These are phyloP conservation scores for Chionoecetes opilio DNA, from an alignment of 1,140 invertebrate genomes.

Conservation along the genomic window DNA sequence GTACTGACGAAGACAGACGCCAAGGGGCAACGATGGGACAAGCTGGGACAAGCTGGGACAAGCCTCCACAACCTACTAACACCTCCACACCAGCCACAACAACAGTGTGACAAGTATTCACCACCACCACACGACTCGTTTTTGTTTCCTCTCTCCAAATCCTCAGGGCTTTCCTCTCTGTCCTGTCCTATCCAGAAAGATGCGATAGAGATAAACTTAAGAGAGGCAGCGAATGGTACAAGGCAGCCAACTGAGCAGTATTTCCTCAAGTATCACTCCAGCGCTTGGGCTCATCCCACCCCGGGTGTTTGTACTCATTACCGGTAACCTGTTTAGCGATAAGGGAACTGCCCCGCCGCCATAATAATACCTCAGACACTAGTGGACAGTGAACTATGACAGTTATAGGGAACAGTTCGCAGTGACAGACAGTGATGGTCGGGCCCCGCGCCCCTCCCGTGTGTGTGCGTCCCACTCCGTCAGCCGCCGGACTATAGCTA, in stretches of 20 bases:
- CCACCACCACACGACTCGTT: not conserved
- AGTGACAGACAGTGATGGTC: not conserved
- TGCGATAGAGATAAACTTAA: not conserved
- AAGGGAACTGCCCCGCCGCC: conserved; percentile 21
- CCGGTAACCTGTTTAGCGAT: conserved; percentile 25
- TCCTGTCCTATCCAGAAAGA: not conserved
- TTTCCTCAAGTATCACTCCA: conserved; percentile 28
- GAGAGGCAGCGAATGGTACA: conserved; percentile 2
- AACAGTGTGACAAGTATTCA: not conserved
- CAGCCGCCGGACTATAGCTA: not conserved
- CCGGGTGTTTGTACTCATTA: conserved; percentile 5
- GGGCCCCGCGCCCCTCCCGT: not conserved
- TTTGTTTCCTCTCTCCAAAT: conserved; percentile 21
- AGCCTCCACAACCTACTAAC: no score
- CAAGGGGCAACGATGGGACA: no score
- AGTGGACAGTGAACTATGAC: not conserved
- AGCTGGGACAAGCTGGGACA: no score
- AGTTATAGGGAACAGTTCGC: not conserved
- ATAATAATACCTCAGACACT: conserved; percentile 30
- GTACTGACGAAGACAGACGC: no score
- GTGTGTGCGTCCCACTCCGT: not conserved
- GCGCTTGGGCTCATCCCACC: not conserved
- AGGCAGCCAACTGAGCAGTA: conserved; percentile 16
- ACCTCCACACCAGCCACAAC: no score
- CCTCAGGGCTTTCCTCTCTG: conserved; percentile 24